Percentiles rank a stretch among this genome's conserved stretches.
Conservation (phyloP, 1,140 invertebrate species). For the Apocrypta bakeri region DNA sequence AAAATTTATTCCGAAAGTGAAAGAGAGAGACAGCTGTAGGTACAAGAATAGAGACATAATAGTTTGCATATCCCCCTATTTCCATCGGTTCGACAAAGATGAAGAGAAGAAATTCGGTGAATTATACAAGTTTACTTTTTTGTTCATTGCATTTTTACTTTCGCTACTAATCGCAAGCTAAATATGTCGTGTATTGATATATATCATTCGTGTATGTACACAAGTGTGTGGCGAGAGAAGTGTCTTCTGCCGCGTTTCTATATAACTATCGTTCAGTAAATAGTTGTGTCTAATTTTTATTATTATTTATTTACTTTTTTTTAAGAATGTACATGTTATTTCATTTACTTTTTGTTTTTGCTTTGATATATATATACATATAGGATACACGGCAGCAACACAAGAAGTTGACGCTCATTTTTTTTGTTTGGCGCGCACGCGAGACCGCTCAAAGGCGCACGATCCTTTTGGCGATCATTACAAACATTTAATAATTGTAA, state of each 20-base stretch:
- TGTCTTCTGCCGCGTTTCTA: slow-evolving; percentile 53
- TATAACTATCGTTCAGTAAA: background rate
- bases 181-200: slow-evolving; percentile 46
- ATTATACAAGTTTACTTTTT: background rate
- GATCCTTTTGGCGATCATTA: slow-evolving; percentile 29
- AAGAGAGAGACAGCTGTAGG: slow-evolving; percentile 33
- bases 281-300: slow-evolving; percentile 6
- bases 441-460: slow-evolving; percentile 44
- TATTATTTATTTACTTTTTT: slow-evolving; percentile 58
- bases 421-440: slow-evolving; percentile 86
- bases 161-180: slow-evolving; percentile 49
- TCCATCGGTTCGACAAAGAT: background rate
- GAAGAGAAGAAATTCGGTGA: slow-evolving; percentile 35
- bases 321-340: slow-evolving; percentile 56
- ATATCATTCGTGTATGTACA: slow-evolving; percentile 49
- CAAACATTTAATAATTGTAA: slow-evolving; percentile 47
- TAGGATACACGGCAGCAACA: slow-evolving; percentile 68
- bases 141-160: slow-evolving; percentile 25
- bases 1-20: background rate
- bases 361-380: slow-evolving; percentile 35
- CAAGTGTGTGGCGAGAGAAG: slow-evolving; percentile 46
- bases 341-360: slow-evolving; percentile 36
- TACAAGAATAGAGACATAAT: slow-evolving; percentile 15
- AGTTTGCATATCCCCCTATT: background rate
- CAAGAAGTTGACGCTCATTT: slow-evolving; percentile 98